Base-by-base conservation (phyloP, 2,113 vertebrate genomes). In the Lagopus leucura region DNA sequence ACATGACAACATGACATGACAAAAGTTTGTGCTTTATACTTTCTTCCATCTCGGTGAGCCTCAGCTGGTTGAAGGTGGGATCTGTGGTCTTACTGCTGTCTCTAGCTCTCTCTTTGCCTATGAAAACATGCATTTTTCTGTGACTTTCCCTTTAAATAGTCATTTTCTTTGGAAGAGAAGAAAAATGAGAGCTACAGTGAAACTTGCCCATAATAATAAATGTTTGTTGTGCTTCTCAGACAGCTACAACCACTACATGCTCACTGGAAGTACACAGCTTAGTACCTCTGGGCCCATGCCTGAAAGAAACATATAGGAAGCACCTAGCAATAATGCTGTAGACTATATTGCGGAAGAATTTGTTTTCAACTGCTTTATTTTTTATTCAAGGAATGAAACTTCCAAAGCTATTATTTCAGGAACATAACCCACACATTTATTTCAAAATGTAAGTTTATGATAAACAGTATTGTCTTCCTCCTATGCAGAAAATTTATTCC, bases 41-140 rank as follows among this genome's bases (percentile, higher is more conserved):
- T 85, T 75, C 17, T n/a, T 61, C 30, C 54, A 15, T 40, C 40
- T 42, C 45, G 42, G 5, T 25, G 42, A 71, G 22, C 32, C 57
- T 64, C 16, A 40, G 38, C 57, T 48, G 10, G 42, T 50, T 69
- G 60, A 85, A 79, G 76, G 18, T 38, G 28, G 30, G 15, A 18
- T 85, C 20, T 72, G 1, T 1, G 6, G 5, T 79, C 34, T 82
- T 55, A 36, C 24, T 25, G 54, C 4, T 64, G 32, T 54, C 14
- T n/a, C 57, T 18, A 28, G 63, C 22, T 70, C 34, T 32, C 19
- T 36, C 27, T 43, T 48, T 67, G 32, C 43, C 43, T 57, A 30
- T 0, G 7, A 57, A 90, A 32, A 6, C 0, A 0, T 28, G 7
- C 4, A 0, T 6, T 55, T 43, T 47, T 11, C 21, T 36, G 9